Percentiles rank a stretch among this genome's conserved stretches.
phyloP scores from a whole-genome alignment of 2,113 vertebrate genomes.

The Corydoras sp. region DNA sequence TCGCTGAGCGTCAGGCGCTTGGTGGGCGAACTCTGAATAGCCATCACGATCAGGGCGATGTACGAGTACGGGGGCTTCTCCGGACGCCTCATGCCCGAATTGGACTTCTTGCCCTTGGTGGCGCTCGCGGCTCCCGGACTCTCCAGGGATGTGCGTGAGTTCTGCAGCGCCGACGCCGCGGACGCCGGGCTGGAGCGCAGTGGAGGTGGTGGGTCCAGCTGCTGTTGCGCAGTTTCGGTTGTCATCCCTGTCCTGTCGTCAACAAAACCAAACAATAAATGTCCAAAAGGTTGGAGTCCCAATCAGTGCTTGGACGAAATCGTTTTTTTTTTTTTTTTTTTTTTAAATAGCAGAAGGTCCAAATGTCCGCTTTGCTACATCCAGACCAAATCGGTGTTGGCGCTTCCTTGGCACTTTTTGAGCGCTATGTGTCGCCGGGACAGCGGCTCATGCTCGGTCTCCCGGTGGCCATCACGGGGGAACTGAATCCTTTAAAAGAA shows the following conservation, averaged over 20 bases:
- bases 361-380: too few species aligned
- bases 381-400: too few species aligned
- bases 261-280: neutral
- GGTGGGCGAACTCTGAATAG: conserved; percentile 88
- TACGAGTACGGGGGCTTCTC: conserved; percentile 95
- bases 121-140: conserved; percentile 54
- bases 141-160: conserved; percentile 70
- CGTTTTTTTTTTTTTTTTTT: too few species aligned
- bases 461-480: conserved; percentile 60
- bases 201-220: conserved; percentile 64
- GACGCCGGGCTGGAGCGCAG: conserved; percentile 68
- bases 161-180: conserved; percentile 61
- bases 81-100: conserved; percentile 81
- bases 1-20: conserved; percentile 90
- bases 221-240: conserved; percentile 75
- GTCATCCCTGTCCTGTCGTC: conserved; percentile 65
- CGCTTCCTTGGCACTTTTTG: too few species aligned
- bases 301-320: conserved; percentile 30
- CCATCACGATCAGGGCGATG: conserved; percentile 94
- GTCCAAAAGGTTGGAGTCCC: too few species aligned
- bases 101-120: conserved; percentile 76
- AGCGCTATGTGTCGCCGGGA: conserved; percentile 40
- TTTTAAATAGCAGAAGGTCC: too few species aligned
- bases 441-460: conserved; percentile 48
- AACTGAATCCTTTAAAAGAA: conserved; percentile 56